Percentiles rank a stretch among this genome's conserved stretches.
Conservation (phyloP, 2,888 invertebrate species). For the Acronicta leporina region DNA sequence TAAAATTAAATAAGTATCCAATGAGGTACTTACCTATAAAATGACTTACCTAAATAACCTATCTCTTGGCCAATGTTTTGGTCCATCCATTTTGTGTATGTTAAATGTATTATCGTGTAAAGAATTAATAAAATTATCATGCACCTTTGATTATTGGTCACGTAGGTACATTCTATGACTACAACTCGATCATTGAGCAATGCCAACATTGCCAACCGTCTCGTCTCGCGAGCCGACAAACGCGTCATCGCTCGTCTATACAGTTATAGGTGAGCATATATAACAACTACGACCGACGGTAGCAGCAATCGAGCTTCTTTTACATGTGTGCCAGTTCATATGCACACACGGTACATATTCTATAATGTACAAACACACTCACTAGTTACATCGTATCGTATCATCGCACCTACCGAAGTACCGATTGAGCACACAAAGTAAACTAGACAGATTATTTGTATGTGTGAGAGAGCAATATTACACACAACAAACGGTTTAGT, state of each 20-base stretch:
- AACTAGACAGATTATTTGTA: conserved; percentile 81
- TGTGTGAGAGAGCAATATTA: conserved; percentile 73
- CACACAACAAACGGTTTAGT: conserved; percentile 69
- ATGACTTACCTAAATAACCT: too few species aligned
- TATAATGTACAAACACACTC: conserved; percentile 73
- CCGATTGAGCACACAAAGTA: conserved; percentile 81
- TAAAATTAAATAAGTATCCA: too few species aligned
- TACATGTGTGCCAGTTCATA: conserved; percentile 77
- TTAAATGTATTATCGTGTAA: too few species aligned
- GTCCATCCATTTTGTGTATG: too few species aligned
- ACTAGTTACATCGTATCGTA: conserved; percentile 67
- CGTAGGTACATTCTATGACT: conserved; percentile 81
- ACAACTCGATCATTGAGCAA: conserved; percentile 88
- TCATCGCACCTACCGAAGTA: conserved; percentile 70
- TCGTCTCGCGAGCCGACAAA: conserved; percentile 87
- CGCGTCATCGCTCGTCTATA: conserved; percentile 87
- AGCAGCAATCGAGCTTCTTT: conserved; percentile 82
- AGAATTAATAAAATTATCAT: conserved; percentile 13
- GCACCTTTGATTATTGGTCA: conserved; percentile 64
- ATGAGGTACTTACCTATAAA: too few species aligned
- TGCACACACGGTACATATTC: conserved; percentile 74
- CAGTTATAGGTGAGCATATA: conserved; percentile 86
- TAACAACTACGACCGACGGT: conserved; percentile 78
- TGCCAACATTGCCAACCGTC: conserved; percentile 88
- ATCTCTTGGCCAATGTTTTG: too few species aligned